phyloP scores from a whole-genome alignment of 2,113 vertebrate species.

The Leptodactylus fuscus region DNA sequence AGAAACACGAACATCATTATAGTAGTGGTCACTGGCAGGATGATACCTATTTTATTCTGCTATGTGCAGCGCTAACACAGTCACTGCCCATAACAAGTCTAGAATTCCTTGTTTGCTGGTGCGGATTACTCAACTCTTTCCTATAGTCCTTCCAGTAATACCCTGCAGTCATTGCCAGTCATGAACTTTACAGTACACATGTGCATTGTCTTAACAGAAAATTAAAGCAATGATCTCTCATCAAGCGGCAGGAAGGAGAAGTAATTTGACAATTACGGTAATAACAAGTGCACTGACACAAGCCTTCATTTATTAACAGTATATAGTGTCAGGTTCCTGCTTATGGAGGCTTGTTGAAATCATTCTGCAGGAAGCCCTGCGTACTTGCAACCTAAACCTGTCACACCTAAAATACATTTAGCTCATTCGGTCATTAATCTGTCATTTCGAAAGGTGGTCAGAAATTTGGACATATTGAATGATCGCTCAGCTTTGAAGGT shows the following conservation, averaged over 20 bases:
- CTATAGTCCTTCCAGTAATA: conserved; percentile 10
- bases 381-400: not conserved
- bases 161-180: conserved; percentile 1
- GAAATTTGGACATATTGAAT: not conserved
- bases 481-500: not conserved
- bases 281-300: conserved; percentile 37
- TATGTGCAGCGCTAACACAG: not conserved
- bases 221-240: conserved; percentile 51
- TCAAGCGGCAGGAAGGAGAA: conserved; percentile 29
- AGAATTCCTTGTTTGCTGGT: not conserved
- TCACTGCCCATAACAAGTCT: not conserved
- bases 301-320: conserved; percentile 11
- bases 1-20: not conserved
- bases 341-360: not conserved
- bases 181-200: conserved; percentile 15
- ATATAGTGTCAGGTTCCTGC: conserved; percentile 42
- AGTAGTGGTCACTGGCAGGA: not conserved
- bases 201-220: conserved; percentile 24
- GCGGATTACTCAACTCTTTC: not conserved
- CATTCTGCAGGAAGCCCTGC: not conserved
- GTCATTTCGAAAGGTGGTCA: conserved; percentile 6
- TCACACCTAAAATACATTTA: not conserved
- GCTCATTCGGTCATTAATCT: conserved; percentile 10
- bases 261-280: conserved; percentile 50
- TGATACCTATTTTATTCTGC: not conserved